Conservation (phyloP, 1,140 invertebrate species). For the Drosophila punjabiensis region DNA sequence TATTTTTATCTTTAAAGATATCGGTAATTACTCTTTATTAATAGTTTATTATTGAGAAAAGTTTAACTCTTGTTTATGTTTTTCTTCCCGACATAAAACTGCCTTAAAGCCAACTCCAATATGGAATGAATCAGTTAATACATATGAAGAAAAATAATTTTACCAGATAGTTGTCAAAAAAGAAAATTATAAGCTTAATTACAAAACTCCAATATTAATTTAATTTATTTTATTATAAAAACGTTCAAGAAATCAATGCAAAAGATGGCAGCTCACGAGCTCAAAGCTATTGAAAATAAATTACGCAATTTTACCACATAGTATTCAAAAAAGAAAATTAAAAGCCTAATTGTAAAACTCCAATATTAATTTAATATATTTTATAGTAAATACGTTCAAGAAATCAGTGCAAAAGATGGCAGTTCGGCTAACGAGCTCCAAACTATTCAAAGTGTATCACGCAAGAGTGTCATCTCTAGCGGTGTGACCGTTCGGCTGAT, state of each 20-base stretch:
- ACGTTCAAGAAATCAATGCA: not conserved
- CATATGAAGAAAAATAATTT: too few species aligned
- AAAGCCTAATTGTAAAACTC: too few species aligned
- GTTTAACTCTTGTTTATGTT: too few species aligned
- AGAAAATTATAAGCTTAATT: too few species aligned
- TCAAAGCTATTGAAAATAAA: not conserved
- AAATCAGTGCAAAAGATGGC: not conserved
- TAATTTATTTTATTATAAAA: too few species aligned
- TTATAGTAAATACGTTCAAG: not conserved
- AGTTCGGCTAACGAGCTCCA: not conserved
- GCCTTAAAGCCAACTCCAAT: too few species aligned
- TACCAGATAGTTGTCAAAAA: too few species aligned
- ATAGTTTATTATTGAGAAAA: not conserved
- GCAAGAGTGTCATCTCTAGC: not conserved
- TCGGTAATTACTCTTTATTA: not conserved
- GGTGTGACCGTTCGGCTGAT: slow-evolving; percentile 64
- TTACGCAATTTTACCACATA: not conserved
- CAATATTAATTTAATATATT: not conserved
- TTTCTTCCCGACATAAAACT: too few species aligned
- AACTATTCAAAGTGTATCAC: not conserved
- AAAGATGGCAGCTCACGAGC: not conserved
- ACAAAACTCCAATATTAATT: too few species aligned
- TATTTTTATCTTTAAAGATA: not conserved
- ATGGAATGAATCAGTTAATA: too few species aligned
- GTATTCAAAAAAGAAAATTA: too few species aligned